These are phyloP conservation scores for Isoperla grammatica DNA, from an alignment of 2,888 invertebrate genomes.

Conservation along the genomic window DNA sequence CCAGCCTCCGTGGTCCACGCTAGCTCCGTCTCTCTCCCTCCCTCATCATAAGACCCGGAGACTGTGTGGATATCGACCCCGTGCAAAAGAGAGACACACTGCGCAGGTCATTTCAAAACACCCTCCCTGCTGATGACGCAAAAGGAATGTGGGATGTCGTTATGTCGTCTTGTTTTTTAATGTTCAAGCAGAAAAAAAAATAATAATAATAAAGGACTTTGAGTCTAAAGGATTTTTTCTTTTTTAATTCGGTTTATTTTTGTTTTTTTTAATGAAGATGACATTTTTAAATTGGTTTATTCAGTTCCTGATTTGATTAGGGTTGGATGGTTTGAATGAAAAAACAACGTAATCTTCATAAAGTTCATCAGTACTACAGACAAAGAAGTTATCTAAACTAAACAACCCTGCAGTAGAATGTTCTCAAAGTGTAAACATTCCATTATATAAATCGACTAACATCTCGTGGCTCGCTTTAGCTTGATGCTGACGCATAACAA, in stretches of 20 bases:
- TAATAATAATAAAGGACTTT: no score
- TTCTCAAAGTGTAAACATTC: no score
- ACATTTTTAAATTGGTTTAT: background rate
- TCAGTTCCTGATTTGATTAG: no score
- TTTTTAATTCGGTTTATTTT: background rate
- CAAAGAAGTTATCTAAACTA: no score
- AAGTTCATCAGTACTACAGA: no score
- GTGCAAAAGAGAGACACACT: background rate
- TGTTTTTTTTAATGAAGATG: background rate
- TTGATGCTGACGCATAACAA: no score
- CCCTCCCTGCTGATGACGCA: background rate
- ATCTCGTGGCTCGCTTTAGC: no score
- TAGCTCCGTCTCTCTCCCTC: background rate
- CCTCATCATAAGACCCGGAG: conserved; percentile 5
- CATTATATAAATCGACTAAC: no score
- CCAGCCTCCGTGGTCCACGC: background rate
- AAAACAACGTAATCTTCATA: no score
- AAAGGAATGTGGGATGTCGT: background rate
- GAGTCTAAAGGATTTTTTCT: no score
- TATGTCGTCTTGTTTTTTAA: conserved; percentile 1
- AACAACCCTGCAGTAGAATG: no score
- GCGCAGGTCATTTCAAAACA: background rate
- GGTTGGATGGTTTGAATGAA: no score
- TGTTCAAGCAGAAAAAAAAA: background rate
- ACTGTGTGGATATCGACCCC: conserved; percentile 7